Percentiles rank a stretch among this genome's conserved stretches.
Evolutionary conservation across 2,797 vertebrate genomes (phyloP).

Genomic region (Diplodus sargus): DNA sequence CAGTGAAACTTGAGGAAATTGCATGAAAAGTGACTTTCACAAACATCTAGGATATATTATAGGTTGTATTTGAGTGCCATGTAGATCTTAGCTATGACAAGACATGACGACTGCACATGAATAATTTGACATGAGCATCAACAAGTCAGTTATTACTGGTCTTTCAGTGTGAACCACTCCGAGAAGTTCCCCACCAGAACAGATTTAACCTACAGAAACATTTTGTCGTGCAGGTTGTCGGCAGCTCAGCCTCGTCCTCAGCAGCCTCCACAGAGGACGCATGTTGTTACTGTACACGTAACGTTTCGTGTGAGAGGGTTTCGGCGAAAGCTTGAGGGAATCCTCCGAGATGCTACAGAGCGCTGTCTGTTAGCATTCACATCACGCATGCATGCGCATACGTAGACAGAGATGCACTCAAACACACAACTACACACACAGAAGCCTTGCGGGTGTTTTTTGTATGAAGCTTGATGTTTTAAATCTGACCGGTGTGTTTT

Average conservation of each 20-base stretch:
- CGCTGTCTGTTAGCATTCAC: slow-evolving; percentile 33
- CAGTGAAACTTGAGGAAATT: no score
- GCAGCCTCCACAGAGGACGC: not conserved
- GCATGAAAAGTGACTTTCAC: no score
- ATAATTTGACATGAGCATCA: no score
- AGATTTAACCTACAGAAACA: not conserved
- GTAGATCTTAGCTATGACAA: no score
- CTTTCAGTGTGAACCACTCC: no score
- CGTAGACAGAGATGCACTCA: not conserved
- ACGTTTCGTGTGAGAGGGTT: not conserved
- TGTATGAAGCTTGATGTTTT: slow-evolving; percentile 13
- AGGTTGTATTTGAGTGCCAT: no score
- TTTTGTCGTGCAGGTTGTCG: not conserved
- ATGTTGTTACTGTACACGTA: not conserved
- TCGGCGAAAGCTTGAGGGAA: slow-evolving; percentile 34
- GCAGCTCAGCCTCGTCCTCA: not conserved
- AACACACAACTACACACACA: slow-evolving; percentile 7
- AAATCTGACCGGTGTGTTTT: slow-evolving; percentile 1
- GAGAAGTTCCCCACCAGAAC: not conserved
- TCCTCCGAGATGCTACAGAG: slow-evolving; percentile 20
- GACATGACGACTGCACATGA: no score
- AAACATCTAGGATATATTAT: no score
- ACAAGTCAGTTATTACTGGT: no score
- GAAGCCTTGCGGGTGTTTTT: slow-evolving; percentile 37
- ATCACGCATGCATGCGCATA: slow-evolving; percentile 26